These are phyloP conservation scores for Jacana jacana DNA, from an alignment of 2,113 vertebrate species.

Conservation along the genomic window DNA sequence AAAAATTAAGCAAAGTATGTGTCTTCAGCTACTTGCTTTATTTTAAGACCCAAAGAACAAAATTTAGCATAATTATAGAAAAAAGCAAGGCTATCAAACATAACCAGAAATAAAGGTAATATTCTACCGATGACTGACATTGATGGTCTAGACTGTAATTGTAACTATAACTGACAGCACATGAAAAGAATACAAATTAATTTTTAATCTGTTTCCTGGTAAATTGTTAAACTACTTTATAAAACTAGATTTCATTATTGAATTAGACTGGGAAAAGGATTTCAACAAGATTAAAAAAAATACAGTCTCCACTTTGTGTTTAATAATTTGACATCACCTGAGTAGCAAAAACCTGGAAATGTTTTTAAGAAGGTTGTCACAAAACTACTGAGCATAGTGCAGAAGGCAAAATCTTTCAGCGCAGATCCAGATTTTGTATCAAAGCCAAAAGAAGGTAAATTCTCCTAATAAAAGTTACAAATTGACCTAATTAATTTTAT, in stretches of 20 bases:
- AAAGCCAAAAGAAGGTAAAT: constrained; percentile 17
- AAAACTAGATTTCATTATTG: background rate
- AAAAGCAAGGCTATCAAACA: background rate
- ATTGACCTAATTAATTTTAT: constrained; percentile 68
- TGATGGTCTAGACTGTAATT: background rate
- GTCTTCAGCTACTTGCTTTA: background rate
- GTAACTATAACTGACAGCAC: background rate
- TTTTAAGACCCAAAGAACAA: background rate
- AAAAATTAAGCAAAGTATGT: background rate
- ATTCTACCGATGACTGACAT: background rate
- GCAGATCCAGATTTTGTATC: background rate
- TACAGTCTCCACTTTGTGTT: background rate
- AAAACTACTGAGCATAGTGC: background rate
- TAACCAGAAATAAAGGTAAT: background rate
- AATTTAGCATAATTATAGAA: background rate
- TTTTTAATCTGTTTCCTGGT: background rate
- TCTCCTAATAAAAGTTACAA: constrained; percentile 63
- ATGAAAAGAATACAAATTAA: background rate
- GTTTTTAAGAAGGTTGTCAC: background rate
- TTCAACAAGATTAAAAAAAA: background rate
- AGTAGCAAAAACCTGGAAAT: background rate
- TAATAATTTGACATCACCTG: background rate
- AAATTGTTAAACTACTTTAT: background rate
- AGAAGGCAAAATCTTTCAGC: background rate
- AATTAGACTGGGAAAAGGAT: background rate